These are phyloP conservation scores for Platycnemis pennipes DNA, from an alignment of 2,888 invertebrate species.

Conservation along the genomic window DNA sequence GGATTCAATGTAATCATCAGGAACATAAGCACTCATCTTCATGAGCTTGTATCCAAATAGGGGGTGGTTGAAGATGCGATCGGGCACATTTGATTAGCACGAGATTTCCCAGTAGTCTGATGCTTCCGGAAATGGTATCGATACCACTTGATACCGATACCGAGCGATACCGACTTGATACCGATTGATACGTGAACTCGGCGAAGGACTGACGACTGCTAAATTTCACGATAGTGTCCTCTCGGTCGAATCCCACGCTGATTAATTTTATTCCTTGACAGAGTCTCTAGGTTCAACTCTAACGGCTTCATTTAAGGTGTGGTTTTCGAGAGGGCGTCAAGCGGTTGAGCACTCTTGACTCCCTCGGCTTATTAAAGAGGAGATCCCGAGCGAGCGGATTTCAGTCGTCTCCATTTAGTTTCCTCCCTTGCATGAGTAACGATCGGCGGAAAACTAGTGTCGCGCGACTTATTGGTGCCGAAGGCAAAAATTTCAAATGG, in stretches of 20 bases:
- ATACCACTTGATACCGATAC: too few relatives aligned
- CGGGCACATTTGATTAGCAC: too few relatives aligned
- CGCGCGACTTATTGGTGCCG: background rate
- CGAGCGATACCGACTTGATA: too few relatives aligned
- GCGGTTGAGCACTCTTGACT: background rate
- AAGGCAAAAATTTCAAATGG: background rate
- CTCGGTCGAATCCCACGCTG: background rate
- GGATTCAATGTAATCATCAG: too few relatives aligned
- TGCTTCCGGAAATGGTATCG: too few relatives aligned
- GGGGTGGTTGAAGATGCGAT: too few relatives aligned
- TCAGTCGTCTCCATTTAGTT: background rate
- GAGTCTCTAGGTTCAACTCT: background rate
- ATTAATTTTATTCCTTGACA: background rate
- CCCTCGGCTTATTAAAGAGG: slow-evolving; percentile 4
- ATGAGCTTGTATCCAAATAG: too few relatives aligned
- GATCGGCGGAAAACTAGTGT: background rate
- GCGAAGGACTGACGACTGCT: too few relatives aligned
- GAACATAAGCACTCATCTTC: too few relatives aligned
- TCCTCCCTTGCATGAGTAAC: background rate
- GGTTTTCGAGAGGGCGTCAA: background rate
- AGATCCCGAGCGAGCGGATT: background rate
- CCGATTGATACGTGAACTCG: too few relatives aligned
- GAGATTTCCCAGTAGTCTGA: too few relatives aligned
- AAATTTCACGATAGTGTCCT: too few relatives aligned
- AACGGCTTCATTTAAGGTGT: background rate